Conservation (phyloP, 2,888 invertebrate species). For the Tillus elongatus region DNA sequence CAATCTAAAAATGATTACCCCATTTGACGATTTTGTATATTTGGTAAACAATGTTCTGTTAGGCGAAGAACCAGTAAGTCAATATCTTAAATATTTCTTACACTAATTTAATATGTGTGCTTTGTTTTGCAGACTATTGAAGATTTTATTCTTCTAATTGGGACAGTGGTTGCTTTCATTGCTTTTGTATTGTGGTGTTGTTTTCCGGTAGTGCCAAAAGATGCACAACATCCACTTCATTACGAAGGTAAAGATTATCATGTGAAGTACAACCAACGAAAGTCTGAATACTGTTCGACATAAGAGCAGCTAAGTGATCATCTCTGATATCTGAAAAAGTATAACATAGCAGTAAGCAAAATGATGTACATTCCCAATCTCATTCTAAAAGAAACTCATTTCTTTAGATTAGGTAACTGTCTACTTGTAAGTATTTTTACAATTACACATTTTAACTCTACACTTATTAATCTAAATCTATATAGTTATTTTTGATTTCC, state of each 20-base stretch:
- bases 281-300: slow-evolving; percentile 28
- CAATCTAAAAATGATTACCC: slow-evolving; percentile 44
- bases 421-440: too few species aligned
- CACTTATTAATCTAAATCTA: too few species aligned
- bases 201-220: slow-evolving; percentile 45
- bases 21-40: slow-evolving; percentile 53
- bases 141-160: slow-evolving; percentile 52
- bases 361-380: too few species aligned
- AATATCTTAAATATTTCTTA: too few species aligned
- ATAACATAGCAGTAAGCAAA: too few species aligned
- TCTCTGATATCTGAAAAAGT: too few species aligned
- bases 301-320: too few species aligned
- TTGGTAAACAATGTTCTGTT: slow-evolving; percentile 50
- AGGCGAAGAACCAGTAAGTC: slow-evolving; percentile 53
- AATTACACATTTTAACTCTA: too few species aligned
- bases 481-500: too few species aligned
- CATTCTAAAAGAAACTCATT: too few species aligned
- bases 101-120: background rate
- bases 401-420: too few species aligned
- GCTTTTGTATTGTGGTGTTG: slow-evolving; percentile 57
- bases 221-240: slow-evolving; percentile 31
- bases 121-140: slow-evolving; percentile 45
- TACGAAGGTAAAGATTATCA: slow-evolving; percentile 36
- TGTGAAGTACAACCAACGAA: slow-evolving; percentile 31
- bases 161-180: slow-evolving; percentile 53